Percentiles rank a stretch among this genome's conserved stretches.
These are phyloP conservation scores for Thera obeliscata DNA, from an alignment of 2,888 invertebrate genomes.

Conservation along the genomic window DNA sequence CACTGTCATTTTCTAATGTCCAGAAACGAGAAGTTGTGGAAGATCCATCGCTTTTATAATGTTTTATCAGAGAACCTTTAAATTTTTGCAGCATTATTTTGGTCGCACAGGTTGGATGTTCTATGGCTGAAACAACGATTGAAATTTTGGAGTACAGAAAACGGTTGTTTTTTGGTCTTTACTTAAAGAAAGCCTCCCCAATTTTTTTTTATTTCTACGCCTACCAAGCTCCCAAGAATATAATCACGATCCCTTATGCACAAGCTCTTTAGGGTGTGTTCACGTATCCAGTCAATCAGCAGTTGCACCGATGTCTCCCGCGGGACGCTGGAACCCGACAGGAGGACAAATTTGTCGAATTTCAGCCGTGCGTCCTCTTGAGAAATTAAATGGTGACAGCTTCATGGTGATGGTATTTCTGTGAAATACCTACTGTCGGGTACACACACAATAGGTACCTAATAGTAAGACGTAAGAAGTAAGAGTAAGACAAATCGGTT, in stretches of 20 bases:
- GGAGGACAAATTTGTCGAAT: conserved; percentile 32
- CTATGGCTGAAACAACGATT: neutral
- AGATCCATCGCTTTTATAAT: conserved; percentile 12
- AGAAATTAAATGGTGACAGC: conserved; percentile 33
- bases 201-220: no score
- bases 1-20: conserved; percentile 9
- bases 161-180: no score
- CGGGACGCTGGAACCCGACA: conserved; percentile 22
- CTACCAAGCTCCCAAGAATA: no score
- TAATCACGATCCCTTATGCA: no score
- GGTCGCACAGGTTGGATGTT: neutral
- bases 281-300: conserved; percentile 37
- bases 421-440: neutral
- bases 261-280: conserved; percentile 21
- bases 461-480: no score
- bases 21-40: conserved; percentile 11
- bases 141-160: no score
- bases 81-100: neutral
- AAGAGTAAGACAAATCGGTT: no score
- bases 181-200: no score
- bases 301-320: conserved; percentile 32
- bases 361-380: conserved; percentile 25
- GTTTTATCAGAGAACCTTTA: neutral
- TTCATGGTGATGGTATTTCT: conserved; percentile 18
- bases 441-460: neutral